Percentiles rank a stretch among this genome's conserved stretches.
Conservation (phyloP, 2,888 invertebrate species). For the Reticulitermes lucifugus region DNA sequence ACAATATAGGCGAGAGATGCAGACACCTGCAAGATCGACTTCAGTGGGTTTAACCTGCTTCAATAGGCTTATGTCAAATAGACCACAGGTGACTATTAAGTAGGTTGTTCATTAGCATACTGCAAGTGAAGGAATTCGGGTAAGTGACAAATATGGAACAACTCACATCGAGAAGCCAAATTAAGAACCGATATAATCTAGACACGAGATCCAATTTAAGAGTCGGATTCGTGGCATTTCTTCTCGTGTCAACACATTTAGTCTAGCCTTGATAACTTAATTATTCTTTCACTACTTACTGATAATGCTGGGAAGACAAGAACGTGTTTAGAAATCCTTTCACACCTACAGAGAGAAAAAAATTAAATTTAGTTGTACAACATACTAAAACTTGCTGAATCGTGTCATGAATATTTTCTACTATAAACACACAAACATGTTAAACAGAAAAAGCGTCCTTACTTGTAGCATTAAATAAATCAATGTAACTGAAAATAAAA, state of each 20-base stretch:
- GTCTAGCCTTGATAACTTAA: background rate
- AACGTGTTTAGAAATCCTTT: background rate
- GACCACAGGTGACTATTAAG: background rate
- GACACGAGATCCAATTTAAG: constrained; percentile 21
- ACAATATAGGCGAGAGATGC: background rate
- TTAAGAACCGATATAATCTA: constrained; percentile 24
- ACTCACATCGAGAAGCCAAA: constrained; percentile 26
- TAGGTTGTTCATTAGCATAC: constrained; percentile 17
- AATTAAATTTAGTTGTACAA: background rate
- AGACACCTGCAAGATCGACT: background rate
- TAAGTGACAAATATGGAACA: constrained; percentile 39
- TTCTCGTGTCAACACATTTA: constrained; percentile 10
- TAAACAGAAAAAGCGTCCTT: too few species aligned
- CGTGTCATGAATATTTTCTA: too few species aligned
- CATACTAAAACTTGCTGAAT: too few species aligned
- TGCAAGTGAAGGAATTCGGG: constrained; percentile 8
- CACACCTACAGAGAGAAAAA: background rate
- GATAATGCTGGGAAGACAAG: background rate
- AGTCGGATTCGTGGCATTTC: background rate
- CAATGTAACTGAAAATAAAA: too few species aligned
- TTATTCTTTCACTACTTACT: constrained; percentile 14
- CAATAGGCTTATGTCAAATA: background rate
- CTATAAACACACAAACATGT: too few species aligned
- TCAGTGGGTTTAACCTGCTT: constrained; percentile 8
- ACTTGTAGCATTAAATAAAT: too few species aligned